Conservation (phyloP, 2,113 vertebrate genomes). For the Onychorhynchus coronatus region DNA sequence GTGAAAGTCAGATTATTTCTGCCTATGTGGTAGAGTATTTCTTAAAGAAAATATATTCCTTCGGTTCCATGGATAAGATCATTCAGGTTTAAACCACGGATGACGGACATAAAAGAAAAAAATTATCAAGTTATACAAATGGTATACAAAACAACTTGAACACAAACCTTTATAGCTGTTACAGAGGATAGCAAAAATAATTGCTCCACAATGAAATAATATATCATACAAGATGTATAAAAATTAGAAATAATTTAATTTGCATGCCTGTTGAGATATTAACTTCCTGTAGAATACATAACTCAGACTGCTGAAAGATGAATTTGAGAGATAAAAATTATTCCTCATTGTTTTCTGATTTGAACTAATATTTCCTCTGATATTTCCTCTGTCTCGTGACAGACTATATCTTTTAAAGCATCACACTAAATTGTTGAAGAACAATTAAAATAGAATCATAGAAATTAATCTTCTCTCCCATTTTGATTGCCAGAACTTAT, state of each 20-base stretch:
- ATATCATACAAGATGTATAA: neutral
- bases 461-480: neutral
- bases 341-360: neutral
- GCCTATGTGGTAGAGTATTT: neutral
- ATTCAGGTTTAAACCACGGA: neutral
- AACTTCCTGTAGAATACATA: neutral
- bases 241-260: neutral
- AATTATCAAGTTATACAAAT: neutral
- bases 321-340: neutral
- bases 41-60: neutral
- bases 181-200: neutral
- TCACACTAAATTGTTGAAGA: neutral
- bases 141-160: neutral
- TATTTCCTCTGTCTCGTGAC: neutral
- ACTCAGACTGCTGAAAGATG: neutral
- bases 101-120: neutral
- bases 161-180: neutral
- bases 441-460: neutral
- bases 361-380: neutral
- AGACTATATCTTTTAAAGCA: neutral
- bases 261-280: neutral
- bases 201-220: neutral
- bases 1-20: neutral
- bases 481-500: neutral
- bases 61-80: neutral